Conservation (phyloP, 2,888 invertebrate species). For the Rhabditophanes sp. region DNA sequence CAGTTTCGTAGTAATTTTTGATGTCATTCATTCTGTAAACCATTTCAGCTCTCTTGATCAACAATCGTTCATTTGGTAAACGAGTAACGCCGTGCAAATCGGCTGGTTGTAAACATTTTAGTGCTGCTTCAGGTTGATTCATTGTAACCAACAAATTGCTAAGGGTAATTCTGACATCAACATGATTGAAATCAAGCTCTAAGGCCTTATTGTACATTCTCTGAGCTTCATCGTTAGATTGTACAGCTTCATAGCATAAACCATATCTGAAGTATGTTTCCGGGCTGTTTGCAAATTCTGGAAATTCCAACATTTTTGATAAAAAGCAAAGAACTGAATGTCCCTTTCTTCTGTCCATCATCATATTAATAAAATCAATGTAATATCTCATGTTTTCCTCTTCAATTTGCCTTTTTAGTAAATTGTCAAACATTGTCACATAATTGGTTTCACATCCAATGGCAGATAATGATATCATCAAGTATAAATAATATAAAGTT, state of each 20-base stretch:
- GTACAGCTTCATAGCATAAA: slow-evolving; percentile 9
- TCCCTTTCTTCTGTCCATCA: too few relatives aligned
- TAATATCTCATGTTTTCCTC: too few relatives aligned
- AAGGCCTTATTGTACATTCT: slow-evolving; percentile 19
- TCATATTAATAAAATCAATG: too few relatives aligned
- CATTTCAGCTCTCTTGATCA: slow-evolving; percentile 32
- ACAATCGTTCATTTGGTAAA: slow-evolving; percentile 35
- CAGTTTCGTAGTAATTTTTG: slow-evolving; percentile 1
- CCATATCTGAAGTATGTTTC: slow-evolving; percentile 1
- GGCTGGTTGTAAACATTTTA: slow-evolving; percentile 19
- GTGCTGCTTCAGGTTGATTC: slow-evolving; percentile 28
- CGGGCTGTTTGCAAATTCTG: too few relatives aligned
- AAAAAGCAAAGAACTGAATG: too few relatives aligned
- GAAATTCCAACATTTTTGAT: too few relatives aligned
- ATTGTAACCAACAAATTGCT: too few relatives aligned
- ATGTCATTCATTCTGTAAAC: slow-evolving; percentile 20
- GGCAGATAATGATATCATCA: neutral
- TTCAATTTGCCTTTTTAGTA: too few relatives aligned
- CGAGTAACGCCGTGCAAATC: slow-evolving; percentile 30
- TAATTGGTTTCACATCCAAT: too few relatives aligned
- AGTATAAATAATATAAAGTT: neutral
- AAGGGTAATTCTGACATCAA: slow-evolving; percentile 36
- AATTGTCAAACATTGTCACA: too few relatives aligned
- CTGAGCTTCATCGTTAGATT: slow-evolving; percentile 17
- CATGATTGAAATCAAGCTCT: slow-evolving; percentile 21